A percentile compares a stretch with the other conserved stretches of the same genome.
Conservation (phyloP, 2,797 vertebrate genomes). For the Silurus lanzhouensis region DNA sequence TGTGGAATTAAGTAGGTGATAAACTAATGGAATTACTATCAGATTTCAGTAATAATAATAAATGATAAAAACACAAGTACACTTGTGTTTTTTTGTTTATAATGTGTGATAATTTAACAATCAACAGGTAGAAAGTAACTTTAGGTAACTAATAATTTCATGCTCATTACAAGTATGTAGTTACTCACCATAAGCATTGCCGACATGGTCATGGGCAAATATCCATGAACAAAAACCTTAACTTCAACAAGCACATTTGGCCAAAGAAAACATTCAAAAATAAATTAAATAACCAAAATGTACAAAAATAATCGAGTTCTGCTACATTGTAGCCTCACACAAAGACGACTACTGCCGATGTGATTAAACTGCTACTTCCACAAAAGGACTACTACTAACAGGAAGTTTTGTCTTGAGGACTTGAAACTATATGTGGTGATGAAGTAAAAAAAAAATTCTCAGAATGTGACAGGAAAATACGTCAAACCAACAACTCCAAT, state of each 20-base stretch:
- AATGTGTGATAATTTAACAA: background rate
- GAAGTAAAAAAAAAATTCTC: conserved; percentile 33
- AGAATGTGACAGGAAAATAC: conserved; percentile 45
- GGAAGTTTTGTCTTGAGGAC: conserved; percentile 33
- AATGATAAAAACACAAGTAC: background rate
- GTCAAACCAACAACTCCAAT: conserved; percentile 38
- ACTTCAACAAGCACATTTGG: conserved; percentile 34
- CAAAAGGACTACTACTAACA: conserved; percentile 29
- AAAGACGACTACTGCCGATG: background rate
- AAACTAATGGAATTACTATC: background rate
- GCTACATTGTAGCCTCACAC: conserved; percentile 26
- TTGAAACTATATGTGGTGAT: conserved; percentile 41
- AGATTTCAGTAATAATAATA: background rate
- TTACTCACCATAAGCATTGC: conserved; percentile 64
- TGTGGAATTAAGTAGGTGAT: background rate
- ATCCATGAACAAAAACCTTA: conserved; percentile 13
- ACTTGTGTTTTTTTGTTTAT: background rate
- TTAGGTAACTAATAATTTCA: background rate
- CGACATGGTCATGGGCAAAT: conserved; percentile 57
- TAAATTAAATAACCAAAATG: conserved; percentile 5
- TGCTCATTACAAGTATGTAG: background rate
- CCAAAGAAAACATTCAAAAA: background rate
- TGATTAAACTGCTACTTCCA: background rate
- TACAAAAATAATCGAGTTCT: background rate
- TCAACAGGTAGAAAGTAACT: background rate